Conservation (phyloP, 2,888 invertebrate species). For the Nasonovia ribisnigri region DNA sequence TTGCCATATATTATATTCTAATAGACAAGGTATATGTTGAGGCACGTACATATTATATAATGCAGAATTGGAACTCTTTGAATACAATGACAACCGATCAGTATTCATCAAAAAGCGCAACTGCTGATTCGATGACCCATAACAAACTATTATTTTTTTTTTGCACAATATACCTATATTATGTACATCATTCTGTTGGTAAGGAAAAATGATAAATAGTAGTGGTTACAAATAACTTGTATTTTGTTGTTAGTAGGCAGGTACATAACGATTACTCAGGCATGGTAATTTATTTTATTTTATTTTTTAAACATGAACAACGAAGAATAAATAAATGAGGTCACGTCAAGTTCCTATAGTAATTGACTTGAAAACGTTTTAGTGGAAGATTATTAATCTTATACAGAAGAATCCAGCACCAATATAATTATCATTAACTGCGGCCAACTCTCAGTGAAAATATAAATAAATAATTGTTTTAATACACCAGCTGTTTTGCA, state of each 20-base stretch:
- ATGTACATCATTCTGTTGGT: background rate
- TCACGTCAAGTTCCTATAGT: constrained; percentile 15
- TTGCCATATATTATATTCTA: background rate
- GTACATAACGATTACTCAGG: constrained; percentile 2
- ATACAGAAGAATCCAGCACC: background rate
- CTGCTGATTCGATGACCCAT: constrained; percentile 15
- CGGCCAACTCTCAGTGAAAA: background rate
- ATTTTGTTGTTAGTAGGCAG: background rate
- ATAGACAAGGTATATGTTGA: background rate
- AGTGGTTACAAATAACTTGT: constrained; percentile 11
- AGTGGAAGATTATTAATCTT: constrained; percentile 7
- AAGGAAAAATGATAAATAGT: constrained; percentile 24
- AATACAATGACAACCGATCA: constrained; percentile 6
- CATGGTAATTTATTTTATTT: constrained; percentile 29
- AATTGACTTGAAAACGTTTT: constrained; percentile 46
- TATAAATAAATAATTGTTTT: background rate
- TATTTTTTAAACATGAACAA: background rate
- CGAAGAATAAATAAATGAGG: constrained; percentile 34
- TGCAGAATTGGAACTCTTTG: background rate
- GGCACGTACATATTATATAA: background rate
- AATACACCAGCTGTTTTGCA: background rate
- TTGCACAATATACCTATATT: background rate
- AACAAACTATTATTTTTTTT: constrained; percentile 19
- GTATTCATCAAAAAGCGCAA: constrained; percentile 8
- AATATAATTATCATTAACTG: background rate